Conservation (phyloP, 2,888 invertebrate genomes). For the Lycia hirtaria region DNA sequence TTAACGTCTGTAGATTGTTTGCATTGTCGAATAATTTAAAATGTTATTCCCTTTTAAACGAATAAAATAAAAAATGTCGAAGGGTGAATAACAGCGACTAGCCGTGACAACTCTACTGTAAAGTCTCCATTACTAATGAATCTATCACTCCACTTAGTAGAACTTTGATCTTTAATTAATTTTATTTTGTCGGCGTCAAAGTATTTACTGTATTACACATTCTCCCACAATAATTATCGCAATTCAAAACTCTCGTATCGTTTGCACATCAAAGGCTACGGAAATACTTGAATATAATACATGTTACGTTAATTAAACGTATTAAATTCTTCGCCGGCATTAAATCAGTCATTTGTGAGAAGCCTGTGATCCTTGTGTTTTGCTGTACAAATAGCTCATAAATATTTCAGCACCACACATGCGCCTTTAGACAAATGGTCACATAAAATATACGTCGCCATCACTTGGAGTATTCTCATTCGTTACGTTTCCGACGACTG, state of each 20-base stretch:
- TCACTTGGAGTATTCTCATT: constrained; percentile 77
- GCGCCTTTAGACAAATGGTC: constrained; percentile 76
- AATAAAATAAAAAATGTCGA: too few relatives aligned
- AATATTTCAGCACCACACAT: constrained; percentile 81
- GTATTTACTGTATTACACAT: constrained; percentile 29
- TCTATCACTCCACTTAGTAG: constrained; percentile 9
- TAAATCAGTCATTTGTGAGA: constrained; percentile 76
- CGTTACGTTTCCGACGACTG: constrained; percentile 77
- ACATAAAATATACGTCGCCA: constrained; percentile 72
- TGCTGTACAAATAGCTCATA: constrained; percentile 79
- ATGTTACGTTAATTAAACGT: constrained; percentile 62
- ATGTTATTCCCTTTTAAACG: too few relatives aligned
- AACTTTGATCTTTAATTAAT: constrained; percentile 31
- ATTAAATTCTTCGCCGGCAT: constrained; percentile 62
- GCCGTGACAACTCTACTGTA: too few relatives aligned
- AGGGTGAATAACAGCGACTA: too few relatives aligned
- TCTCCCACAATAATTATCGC: constrained; percentile 31
- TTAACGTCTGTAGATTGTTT: too few relatives aligned
- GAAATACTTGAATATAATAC: constrained; percentile 50
- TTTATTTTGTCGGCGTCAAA: constrained; percentile 29
- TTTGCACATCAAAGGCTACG: constrained; percentile 56
- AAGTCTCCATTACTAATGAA: constrained; percentile 8
- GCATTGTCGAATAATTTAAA: too few relatives aligned
- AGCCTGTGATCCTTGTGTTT: constrained; percentile 55
- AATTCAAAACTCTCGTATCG: constrained; percentile 30